Evolutionary conservation across 2,113 vertebrate genomes (phyloP).

Genomic region (Pungitius pungitius): DNA sequence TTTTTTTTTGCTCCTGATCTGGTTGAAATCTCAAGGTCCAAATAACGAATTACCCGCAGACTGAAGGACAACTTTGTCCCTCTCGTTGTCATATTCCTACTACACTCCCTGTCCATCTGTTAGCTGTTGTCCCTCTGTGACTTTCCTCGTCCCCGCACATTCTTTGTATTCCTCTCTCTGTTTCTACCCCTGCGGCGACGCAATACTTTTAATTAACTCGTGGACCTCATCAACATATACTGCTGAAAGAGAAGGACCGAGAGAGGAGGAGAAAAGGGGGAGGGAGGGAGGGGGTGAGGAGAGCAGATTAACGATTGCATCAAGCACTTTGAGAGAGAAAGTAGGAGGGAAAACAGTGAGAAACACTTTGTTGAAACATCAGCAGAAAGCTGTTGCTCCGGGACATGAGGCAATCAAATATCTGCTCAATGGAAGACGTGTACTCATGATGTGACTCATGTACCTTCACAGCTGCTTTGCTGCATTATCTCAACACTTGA

Average conservation of each 20-base stretch:
- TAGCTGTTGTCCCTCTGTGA: conserved; percentile 35
- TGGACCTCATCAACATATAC: conserved; percentile 69
- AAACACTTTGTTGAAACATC: conserved; percentile 29
- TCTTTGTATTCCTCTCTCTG: conserved; percentile 34
- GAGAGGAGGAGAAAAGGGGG: neutral
- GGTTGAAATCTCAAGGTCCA: conserved; percentile 37
- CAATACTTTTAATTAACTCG: conserved; percentile 74
- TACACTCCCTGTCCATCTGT: conserved; percentile 38
- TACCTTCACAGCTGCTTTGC: neutral
- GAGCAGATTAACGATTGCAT: conserved; percentile 52
- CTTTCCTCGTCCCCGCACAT: conserved; percentile 28
- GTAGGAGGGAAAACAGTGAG: conserved; percentile 11
- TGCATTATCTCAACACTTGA: neutral
- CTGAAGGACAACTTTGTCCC: conserved; percentile 35
- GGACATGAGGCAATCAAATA: conserved; percentile 19
- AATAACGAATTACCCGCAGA: conserved; percentile 46
- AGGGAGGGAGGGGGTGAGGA: conserved; percentile 5
- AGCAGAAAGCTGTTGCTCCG: conserved; percentile 31
- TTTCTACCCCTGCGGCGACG: conserved; percentile 44
- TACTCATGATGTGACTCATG: conserved; percentile 15
- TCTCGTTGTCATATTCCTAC: neutral
- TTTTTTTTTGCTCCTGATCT: conserved; percentile 21
- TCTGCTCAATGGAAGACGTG: conserved; percentile 14
- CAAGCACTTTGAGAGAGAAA: conserved; percentile 26
- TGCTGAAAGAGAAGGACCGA: conserved; percentile 50